Conservation (phyloP, 2,888 invertebrate genomes). For the Nasonovia ribisnigri region DNA sequence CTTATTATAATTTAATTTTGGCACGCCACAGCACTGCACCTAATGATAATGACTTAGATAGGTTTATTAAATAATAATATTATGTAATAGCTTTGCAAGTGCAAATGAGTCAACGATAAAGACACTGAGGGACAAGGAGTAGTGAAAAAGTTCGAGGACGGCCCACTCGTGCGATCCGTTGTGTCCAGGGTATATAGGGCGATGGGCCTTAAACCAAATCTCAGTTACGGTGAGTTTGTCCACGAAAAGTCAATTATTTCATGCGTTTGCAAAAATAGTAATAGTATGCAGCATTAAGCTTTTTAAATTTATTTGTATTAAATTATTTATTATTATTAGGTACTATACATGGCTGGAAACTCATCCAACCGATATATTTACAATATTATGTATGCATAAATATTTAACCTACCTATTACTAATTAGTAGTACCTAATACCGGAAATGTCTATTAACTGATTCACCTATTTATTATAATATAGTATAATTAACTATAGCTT, state of each 20-base stretch:
- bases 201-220: conserved; percentile 55
- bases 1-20: too few species aligned
- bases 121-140: neutral
- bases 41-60: neutral
- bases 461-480: too few species aligned
- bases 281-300: neutral
- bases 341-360: neutral
- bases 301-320: neutral
- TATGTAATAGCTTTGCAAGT: conserved; percentile 37
- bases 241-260: neutral
- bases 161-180: conserved; percentile 38
- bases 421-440: neutral
- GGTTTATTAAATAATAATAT: neutral
- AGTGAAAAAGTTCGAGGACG: conserved; percentile 45
- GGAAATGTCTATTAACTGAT: neutral
- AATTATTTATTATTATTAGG: too few species aligned
- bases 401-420: neutral
- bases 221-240: conserved; percentile 48
- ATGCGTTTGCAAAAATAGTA: neutral
- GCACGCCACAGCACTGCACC: neutral
- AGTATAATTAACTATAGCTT: neutral
- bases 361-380: neutral
- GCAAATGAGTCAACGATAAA: conserved; percentile 68
- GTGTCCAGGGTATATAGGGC: conserved; percentile 51
- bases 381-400: too few species aligned